Conservation (phyloP, 2,797 vertebrate genomes). For the Coregonus ussuriensis region DNA sequence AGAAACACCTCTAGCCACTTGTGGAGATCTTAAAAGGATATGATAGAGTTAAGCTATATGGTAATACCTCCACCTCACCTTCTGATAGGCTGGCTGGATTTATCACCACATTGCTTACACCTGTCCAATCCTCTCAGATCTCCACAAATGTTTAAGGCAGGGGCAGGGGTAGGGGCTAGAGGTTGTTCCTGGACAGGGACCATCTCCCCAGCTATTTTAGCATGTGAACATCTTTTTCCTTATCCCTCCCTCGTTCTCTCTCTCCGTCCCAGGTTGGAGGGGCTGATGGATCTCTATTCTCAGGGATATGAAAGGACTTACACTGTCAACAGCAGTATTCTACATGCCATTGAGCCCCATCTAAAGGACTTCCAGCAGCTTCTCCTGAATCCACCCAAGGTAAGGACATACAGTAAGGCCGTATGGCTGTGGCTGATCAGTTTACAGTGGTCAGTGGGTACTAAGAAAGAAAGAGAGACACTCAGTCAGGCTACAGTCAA, state of each 20-base stretch:
- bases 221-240: not conserved
- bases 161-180: not conserved
- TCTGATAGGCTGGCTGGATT: not conserved
- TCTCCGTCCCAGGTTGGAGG: constrained; percentile 82
- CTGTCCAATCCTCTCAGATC: not conserved
- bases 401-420: constrained; percentile 51
- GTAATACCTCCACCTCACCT: not conserved
- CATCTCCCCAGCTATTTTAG: not conserved
- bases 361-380: constrained; percentile 97
- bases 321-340: constrained; percentile 90
- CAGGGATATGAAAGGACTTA: constrained; percentile 93
- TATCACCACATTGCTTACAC: not conserved
- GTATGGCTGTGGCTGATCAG: not conserved
- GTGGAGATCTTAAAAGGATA: not conserved
- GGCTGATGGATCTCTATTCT: constrained; percentile 94
- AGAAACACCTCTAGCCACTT: not conserved
- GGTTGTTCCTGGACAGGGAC: not conserved
- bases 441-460: not conserved
- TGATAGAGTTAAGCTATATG: not conserved
- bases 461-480: not conserved
- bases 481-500: not conserved
- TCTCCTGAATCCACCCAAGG: constrained; percentile 93
- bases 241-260: not conserved
- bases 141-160: not conserved
- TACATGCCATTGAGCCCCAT: constrained; percentile 90